phyloP scores from a whole-genome alignment of 2,797 vertebrate genomes.

The Arctocebus calabarensis region DNA sequence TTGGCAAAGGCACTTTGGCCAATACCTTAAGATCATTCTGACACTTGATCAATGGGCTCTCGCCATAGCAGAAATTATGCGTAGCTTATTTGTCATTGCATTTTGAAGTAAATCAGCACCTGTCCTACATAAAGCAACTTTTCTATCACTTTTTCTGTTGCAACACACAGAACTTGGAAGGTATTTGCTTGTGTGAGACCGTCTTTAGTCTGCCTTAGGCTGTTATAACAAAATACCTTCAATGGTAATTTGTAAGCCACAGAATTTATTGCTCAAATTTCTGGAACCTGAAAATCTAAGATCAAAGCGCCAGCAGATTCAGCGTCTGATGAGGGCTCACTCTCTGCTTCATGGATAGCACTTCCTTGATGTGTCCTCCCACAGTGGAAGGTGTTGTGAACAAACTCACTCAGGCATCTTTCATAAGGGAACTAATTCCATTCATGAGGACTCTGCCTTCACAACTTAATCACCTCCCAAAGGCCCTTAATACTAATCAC shows the following conservation, averaged over 20 bases:
- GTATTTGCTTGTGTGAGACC: not conserved
- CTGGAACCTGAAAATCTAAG: not conserved
- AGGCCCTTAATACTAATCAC: not conserved
- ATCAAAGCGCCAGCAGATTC: not conserved
- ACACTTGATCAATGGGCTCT: not conserved
- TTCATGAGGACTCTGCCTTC: not conserved
- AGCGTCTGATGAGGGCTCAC: not conserved
- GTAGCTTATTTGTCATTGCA: not conserved
- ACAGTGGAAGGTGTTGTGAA: not conserved
- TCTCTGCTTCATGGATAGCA: not conserved
- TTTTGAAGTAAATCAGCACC: slow-evolving; percentile 7
- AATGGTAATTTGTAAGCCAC: not conserved
- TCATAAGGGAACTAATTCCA: not conserved
- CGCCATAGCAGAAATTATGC: not conserved
- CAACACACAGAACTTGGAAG: not conserved
- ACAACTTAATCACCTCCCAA: not conserved
- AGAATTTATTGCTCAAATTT: not conserved
- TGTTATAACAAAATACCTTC: not conserved
- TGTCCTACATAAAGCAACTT: not conserved
- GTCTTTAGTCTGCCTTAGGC: not conserved
- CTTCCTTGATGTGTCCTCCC: not conserved
- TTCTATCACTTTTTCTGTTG: slow-evolving; percentile 15
- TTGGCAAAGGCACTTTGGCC: not conserved
- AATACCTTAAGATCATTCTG: not conserved
- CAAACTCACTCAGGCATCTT: not conserved